Conservation (phyloP, 2,113 vertebrate species). For the Sphaerodactylus townsendi region DNA sequence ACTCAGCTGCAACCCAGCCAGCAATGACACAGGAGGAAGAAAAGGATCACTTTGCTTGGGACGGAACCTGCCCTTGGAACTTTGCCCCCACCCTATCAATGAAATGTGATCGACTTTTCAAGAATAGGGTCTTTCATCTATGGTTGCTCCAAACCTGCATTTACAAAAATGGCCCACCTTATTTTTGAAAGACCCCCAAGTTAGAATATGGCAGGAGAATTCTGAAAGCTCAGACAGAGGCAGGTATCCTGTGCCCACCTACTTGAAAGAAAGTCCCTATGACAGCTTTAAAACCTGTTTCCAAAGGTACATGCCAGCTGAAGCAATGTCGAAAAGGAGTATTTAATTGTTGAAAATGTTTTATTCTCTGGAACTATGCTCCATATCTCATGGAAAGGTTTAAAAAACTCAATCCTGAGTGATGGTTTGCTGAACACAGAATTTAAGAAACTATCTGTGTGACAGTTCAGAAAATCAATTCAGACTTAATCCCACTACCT, state of each 20-base stretch:
- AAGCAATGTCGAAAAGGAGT: neutral
- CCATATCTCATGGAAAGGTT: neutral
- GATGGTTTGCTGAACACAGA: conserved; percentile 1
- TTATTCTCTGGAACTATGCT: neutral
- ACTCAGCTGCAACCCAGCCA: no score
- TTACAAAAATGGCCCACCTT: neutral
- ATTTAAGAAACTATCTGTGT: conserved; percentile 26
- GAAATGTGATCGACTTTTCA: neutral
- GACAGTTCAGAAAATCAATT: conserved; percentile 41
- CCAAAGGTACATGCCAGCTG: neutral
- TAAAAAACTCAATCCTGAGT: neutral
- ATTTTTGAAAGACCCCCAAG: neutral
- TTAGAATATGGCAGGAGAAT: neutral
- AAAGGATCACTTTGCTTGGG: no score
- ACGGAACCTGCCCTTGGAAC: neutral
- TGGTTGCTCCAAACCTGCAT: neutral
- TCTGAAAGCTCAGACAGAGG: no score
- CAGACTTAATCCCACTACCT: conserved; percentile 10
- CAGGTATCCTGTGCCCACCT: neutral
- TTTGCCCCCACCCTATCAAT: neutral
- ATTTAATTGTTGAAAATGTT: neutral
- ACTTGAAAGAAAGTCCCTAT: neutral
- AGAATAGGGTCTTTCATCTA: neutral
- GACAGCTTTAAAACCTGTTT: neutral
- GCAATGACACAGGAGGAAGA: no score